These are phyloP conservation scores for Rallus crepitans DNA, from an alignment of 2,797 vertebrate species.

Conservation along the genomic window DNA sequence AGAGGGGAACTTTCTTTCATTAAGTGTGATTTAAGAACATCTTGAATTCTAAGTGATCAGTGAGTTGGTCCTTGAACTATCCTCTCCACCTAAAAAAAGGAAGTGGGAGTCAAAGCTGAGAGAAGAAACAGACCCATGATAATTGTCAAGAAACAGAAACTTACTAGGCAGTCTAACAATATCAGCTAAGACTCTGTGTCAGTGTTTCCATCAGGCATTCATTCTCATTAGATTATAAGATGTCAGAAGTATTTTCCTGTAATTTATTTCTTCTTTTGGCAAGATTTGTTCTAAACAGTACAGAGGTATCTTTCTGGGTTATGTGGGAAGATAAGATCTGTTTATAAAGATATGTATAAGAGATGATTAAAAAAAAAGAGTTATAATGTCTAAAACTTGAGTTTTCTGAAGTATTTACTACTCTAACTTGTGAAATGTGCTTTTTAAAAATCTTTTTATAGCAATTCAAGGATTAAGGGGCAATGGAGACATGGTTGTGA, in stretches of 20 bases:
- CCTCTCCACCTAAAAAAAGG: neutral
- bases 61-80: neutral
- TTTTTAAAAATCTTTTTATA: neutral
- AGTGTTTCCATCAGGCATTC: neutral
- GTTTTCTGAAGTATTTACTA: neutral
- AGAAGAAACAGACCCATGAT: neutral
- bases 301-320: neutral
- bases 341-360: neutral
- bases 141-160: neutral
- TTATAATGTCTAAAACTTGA: neutral
- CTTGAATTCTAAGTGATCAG: neutral
- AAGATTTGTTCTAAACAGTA: neutral
- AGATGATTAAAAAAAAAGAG: neutral
- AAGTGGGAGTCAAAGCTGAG: neutral
- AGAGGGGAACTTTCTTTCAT: neutral
- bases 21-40: neutral
- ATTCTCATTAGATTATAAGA: neutral
- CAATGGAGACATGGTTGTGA: neutral
- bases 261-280: neutral
- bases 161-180: neutral
- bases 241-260: neutral
- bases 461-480: neutral
- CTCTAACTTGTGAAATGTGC: neutral
- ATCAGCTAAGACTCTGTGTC: neutral
- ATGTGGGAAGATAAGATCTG: neutral